A percentile compares a stretch with the other conserved stretches of the same genome.
phyloP scores from a whole-genome alignment of 2,797 vertebrate species.

The Helostoma temminkii region DNA sequence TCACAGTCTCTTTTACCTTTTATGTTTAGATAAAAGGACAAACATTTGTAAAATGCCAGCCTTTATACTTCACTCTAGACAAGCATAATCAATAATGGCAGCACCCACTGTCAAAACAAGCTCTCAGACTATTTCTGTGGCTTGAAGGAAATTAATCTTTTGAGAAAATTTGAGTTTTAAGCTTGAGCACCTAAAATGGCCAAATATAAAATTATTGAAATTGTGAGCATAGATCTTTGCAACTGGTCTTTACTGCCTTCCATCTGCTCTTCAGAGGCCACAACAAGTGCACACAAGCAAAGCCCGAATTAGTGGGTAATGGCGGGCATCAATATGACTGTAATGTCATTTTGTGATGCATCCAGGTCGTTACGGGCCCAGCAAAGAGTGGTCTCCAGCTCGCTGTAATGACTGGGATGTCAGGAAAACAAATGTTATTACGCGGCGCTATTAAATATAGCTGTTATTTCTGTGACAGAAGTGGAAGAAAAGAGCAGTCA shows the following conservation, averaged over 20 bases:
- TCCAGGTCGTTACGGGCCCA: constrained; percentile 78
- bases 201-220: constrained; percentile 85
- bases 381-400: constrained; percentile 75
- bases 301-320: constrained; percentile 80
- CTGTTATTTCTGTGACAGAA: constrained; percentile 75
- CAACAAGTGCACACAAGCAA: constrained; percentile 71
- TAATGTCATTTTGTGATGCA: constrained; percentile 86
- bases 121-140: constrained; percentile 59
- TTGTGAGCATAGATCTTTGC: constrained; percentile 82
- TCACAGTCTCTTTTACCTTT: constrained; percentile 21
- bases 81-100: constrained; percentile 69
- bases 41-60: constrained; percentile 45
- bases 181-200: constrained; percentile 76
- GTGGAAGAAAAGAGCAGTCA: constrained; percentile 63
- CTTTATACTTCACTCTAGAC: constrained; percentile 65
- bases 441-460: constrained; percentile 76
- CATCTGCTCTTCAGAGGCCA: constrained; percentile 70
- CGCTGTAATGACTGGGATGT: constrained; percentile 78
- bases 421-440: constrained; percentile 83
- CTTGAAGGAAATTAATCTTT: constrained; percentile 74
- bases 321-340: constrained; percentile 84
- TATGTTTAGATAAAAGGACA: constrained; percentile 44
- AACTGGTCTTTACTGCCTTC: constrained; percentile 83
- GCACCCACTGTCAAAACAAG: constrained; percentile 70
- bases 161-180: constrained; percentile 75